Percentiles rank a stretch among this genome's conserved stretches.
Evolutionary conservation across 2,113 vertebrate genomes (phyloP).

Genomic region (Australoheros scitulus): DNA sequence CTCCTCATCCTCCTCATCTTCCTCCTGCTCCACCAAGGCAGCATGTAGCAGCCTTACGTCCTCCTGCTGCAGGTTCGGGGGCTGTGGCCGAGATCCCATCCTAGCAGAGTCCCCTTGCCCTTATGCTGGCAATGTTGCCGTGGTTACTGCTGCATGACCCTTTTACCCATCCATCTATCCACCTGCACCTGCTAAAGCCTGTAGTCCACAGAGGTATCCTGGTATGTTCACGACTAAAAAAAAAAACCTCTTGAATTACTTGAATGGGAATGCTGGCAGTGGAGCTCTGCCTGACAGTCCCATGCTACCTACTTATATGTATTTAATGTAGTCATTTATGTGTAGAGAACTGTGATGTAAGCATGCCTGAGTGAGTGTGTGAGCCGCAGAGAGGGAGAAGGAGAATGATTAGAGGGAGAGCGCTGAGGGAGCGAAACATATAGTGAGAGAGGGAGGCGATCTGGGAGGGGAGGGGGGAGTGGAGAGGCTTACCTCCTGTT

Average conservation of each 20-base stretch:
- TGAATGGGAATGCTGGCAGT: conserved; percentile 44
- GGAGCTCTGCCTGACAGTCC: conserved; percentile 59
- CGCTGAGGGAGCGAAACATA: conserved; percentile 43
- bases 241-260: conserved; percentile 15
- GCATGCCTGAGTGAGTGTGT: conserved; percentile 65
- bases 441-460: conserved; percentile 44
- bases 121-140: conserved; percentile 63
- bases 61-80: conserved; percentile 78
- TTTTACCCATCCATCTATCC: conserved; percentile 49
- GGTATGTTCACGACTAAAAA: conserved; percentile 16
- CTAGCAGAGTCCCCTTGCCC: conserved; percentile 64
- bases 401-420: conserved; percentile 58
- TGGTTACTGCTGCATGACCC: conserved; percentile 72
- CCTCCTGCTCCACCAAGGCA: conserved; percentile 83
- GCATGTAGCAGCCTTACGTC: conserved; percentile 81
- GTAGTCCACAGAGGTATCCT: conserved; percentile 43
- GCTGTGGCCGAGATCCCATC: conserved; percentile 87
- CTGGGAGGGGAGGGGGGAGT: conserved; percentile 41
- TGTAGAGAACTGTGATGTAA: conserved; percentile 81
- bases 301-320: conserved; percentile 61
- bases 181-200: conserved; percentile 41
- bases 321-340: conserved; percentile 73
- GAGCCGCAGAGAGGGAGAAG: conserved; percentile 52
- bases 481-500: conserved; percentile 79
- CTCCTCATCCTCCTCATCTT: conserved; percentile 80